Evolutionary conservation across 2,113 vertebrate species (phyloP), one percentile per base, ranked within the genome.

Genomic region (Scatophagus argus): DNA sequence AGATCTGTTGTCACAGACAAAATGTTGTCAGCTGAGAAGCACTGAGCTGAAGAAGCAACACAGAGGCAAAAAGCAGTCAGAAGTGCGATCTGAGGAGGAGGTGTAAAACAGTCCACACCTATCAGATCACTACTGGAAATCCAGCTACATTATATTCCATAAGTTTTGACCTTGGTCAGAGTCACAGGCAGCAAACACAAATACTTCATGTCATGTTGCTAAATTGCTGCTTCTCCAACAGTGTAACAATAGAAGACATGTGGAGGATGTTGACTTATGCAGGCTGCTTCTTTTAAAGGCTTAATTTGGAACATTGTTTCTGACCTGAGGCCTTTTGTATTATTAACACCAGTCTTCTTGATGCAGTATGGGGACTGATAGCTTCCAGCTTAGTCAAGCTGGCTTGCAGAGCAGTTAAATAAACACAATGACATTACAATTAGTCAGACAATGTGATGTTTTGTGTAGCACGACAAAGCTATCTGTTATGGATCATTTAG

Each of bases 361-460:
- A 9, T 72, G 9, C 46, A 67, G 58, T 70, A 43, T 31, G 38
- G 17, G 49, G 59, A 31, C 58, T 9, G 41, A 55, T 39, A 43
- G 79, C 78, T 79, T 77, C 71, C 56, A 86, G 75, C 78, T 75
- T 80, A 72, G 56, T 77, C 46, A 68, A 49, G 64, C 59, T 19
- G 47, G 63, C 73, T 39, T 38, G 56, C 74, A 51, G 68, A 79
- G 51, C 62, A 67, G 65, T 66, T 86, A 76, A 81, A 81, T 44
- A 81, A 86, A 86, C 77, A 81, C 79, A 66, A 75, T 81, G 59
- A 73, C 70, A 79, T 85, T 81, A 46, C 52, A 61, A 74, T 79
- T 79, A 60, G 47, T 47, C 25, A 56, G 74, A 44, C 62, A 21
- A 27, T 19, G 47, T 31, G 43, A 66, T 63, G 55, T 21, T 74